Percentiles rank a stretch among this genome's conserved stretches.
Evolutionary conservation across 2,113 vertebrate genomes (phyloP).

Genomic region (Brienomyrus brachyistius): DNA sequence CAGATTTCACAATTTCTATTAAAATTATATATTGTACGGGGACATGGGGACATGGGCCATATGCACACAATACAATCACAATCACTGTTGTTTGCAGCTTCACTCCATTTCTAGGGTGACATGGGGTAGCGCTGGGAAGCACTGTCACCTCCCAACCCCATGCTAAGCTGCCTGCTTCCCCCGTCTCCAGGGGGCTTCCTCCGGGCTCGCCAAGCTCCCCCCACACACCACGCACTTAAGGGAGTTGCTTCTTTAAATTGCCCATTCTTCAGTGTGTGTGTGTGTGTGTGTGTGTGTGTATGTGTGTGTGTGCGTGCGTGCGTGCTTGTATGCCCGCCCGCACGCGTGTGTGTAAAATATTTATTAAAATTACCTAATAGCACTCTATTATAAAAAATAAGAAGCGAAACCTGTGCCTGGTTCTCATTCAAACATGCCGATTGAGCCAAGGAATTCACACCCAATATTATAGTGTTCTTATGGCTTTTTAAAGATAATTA

Average conservation of each 20-base stretch:
- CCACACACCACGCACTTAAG: no score
- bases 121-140: neutral
- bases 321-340: neutral
- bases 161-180: neutral
- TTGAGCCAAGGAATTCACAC: neutral
- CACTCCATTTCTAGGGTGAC: neutral
- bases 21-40: conserved; percentile 4
- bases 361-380: neutral
- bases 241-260: no score
- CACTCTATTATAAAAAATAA: neutral
- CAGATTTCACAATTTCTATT: conserved; percentile 2
- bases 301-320: no score
- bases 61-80: neutral
- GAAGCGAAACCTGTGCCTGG: neutral
- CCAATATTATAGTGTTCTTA: neutral
- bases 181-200: neutral
- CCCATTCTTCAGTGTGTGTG: no score
- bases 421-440: neutral
- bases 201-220: neutral
- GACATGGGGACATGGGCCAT: neutral
- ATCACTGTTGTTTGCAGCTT: neutral
- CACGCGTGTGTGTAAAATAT: neutral
- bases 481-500: neutral
- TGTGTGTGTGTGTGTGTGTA: no score
- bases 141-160: neutral